Conservation (phyloP, 2,113 vertebrate species). For the Hiodon alosoides region DNA sequence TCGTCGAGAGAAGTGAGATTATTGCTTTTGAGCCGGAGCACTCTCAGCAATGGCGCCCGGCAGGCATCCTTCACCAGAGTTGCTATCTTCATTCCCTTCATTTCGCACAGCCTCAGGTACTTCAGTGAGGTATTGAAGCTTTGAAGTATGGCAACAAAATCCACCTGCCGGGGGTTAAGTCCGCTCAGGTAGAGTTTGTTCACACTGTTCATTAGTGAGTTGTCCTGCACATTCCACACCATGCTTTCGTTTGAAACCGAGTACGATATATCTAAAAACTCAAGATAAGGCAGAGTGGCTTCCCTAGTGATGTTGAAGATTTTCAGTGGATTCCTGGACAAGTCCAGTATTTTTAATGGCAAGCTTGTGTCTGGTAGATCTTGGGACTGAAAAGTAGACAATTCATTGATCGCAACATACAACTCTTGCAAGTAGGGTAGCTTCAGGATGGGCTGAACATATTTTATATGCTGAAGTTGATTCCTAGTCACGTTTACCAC, state of each 20-base stretch:
- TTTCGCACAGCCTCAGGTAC: constrained; percentile 46
- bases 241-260: constrained; percentile 12
- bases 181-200: constrained; percentile 47
- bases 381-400: constrained; percentile 28
- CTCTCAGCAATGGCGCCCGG: constrained; percentile 45
- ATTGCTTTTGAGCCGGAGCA: constrained; percentile 49
- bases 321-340: constrained; percentile 44
- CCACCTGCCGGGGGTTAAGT: constrained; percentile 30
- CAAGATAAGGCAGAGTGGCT: constrained; percentile 48
- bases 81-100: constrained; percentile 31
- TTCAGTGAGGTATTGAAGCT: constrained; percentile 46
- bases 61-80: constrained; percentile 55
- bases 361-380: constrained; percentile 17
- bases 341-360: constrained; percentile 33
- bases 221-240: constrained; percentile 45
- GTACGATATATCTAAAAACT: constrained; percentile 41
- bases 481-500: constrained; percentile 49
- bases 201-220: constrained; percentile 44
- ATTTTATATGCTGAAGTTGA: constrained; percentile 19
- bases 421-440: constrained; percentile 39
- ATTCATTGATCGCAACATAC: constrained; percentile 12
- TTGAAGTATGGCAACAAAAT: constrained; percentile 36
- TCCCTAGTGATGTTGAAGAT: constrained; percentile 44
- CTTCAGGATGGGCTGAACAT: constrained; percentile 32
- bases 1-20: constrained; percentile 39